These are phyloP conservation scores for Dendrolimus kikuchii DNA, from an alignment of 1,140 invertebrate species.

Conservation along the genomic window DNA sequence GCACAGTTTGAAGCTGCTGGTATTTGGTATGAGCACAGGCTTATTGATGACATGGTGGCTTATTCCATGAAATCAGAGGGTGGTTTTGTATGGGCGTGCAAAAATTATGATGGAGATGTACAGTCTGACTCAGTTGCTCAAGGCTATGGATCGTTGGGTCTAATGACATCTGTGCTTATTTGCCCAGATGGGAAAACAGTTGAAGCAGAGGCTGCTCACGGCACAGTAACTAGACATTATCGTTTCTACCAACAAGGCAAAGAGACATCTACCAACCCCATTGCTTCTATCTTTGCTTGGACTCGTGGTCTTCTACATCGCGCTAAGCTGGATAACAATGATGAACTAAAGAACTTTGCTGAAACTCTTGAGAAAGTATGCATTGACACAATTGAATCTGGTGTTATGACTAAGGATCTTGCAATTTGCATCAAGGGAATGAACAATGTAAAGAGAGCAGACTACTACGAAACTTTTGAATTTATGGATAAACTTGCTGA, in stretches of 20 bases:
- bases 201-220: conserved; percentile 98
- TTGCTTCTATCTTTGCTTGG: conserved; percentile 99
- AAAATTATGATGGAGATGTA: conserved; percentile 99
- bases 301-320: conserved; percentile 92
- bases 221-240: conserved; percentile 97
- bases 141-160: conserved; percentile 92
- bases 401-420: conserved; percentile 98
- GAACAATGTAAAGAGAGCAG: conserved; percentile 84
- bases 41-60: conserved; percentile 99
- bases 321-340: conserved; percentile 93
- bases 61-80: conserved; percentile 98
- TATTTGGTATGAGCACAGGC: conserved; percentile 97
- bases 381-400: conserved; percentile 94
- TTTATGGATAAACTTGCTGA: conserved; percentile 97
- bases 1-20: conserved; percentile 85
- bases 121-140: conserved; percentile 98
- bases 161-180: conserved; percentile 96
- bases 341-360: conserved; percentile 83
- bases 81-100: conserved; percentile 99
- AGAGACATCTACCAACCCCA: conserved; percentile 98
- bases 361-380: conserved; percentile 91
- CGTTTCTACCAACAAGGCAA: conserved; percentile 95
- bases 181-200: conserved; percentile 98
- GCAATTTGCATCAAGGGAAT: conserved; percentile 98
- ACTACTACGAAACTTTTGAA: conserved; percentile 98